These are phyloP conservation scores for Didymodactylos carnosus DNA, from an alignment of 2,888 invertebrate species.

Conservation along the genomic window DNA sequence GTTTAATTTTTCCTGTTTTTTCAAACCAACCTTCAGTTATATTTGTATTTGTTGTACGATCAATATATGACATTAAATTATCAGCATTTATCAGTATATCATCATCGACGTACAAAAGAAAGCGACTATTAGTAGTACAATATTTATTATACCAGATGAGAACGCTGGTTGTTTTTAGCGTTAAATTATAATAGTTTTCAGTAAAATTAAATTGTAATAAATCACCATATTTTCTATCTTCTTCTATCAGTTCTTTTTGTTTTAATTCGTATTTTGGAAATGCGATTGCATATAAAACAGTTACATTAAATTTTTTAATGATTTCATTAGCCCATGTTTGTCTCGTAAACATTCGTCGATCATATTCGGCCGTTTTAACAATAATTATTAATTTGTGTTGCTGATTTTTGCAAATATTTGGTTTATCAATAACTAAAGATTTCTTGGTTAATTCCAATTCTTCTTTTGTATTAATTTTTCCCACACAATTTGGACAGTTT, in stretches of 20 bases:
- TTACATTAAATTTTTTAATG: background rate
- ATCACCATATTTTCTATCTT: background rate
- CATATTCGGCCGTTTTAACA: background rate
- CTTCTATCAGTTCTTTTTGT: background rate
- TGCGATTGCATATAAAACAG: background rate
- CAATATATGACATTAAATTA: background rate
- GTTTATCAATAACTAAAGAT: background rate
- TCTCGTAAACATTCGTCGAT: background rate
- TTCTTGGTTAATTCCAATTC: background rate
- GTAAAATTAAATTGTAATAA: background rate
- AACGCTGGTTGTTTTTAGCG: background rate
- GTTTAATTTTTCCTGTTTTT: background rate
- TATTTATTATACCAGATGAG: background rate
- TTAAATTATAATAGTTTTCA: background rate
- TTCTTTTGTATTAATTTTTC: background rate
- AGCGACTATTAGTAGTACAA: background rate
- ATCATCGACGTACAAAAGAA: background rate
- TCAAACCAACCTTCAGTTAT: background rate
- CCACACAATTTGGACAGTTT: background rate
- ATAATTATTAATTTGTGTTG: background rate
- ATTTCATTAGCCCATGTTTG: background rate
- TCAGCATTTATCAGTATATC: background rate
- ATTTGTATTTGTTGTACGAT: background rate
- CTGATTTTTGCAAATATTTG: background rate
- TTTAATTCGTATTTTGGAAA: background rate